Evolutionary conservation across 1,140 invertebrate genomes (phyloP), one percentile per base, ranked within the genome.

Genomic region (Caenorhabditis briggsae): DNA sequence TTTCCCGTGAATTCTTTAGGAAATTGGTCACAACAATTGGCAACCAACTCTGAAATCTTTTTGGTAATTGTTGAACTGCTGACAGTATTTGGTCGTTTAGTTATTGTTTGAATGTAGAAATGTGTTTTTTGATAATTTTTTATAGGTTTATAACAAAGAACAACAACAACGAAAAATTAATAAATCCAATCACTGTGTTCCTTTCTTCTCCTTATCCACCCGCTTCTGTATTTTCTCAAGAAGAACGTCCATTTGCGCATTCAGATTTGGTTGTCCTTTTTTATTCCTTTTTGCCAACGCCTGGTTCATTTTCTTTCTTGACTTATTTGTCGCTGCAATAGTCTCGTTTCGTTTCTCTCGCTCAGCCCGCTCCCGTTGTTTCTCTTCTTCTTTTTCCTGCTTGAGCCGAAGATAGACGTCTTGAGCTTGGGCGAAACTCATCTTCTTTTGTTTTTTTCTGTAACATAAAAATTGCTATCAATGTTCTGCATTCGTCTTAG

Each of bases 161-260:
- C 3, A 33, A 33, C 33, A 33, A 33, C 33, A 33, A 33, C 33
- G 3, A 33, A 33, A 33, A 33, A 33, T 2, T 3, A 33, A 33
- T 33, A 33, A 33, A 33, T 33, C 33, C 33, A 11, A 53, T 53
- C 50, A 78, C 7, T 50, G 53, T n/a, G 12, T 50, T 50, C 5
- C 46, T 78, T 78, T 78, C n/a, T 78, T 78, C 20, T 50, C 70
- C 11, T 78, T 78, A n/a, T 78, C 46, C n/a, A 78, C 70, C 23
- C 70, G 43, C 12, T 78, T 78, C 20, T 78, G 70, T 50, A 78
- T 78, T 41, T 41, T 78, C 14, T 78, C 70, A 11, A 78, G 70
- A 53, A 78, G 70, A 23, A 78, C 70, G n/a, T 78, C 70, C 70
- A 78, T 78, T 78, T 78, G 70, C 6, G 70, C 70, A 78, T 78